Conservation (phyloP, 2,888 invertebrate genomes). For the Limnephilus lunatus region DNA sequence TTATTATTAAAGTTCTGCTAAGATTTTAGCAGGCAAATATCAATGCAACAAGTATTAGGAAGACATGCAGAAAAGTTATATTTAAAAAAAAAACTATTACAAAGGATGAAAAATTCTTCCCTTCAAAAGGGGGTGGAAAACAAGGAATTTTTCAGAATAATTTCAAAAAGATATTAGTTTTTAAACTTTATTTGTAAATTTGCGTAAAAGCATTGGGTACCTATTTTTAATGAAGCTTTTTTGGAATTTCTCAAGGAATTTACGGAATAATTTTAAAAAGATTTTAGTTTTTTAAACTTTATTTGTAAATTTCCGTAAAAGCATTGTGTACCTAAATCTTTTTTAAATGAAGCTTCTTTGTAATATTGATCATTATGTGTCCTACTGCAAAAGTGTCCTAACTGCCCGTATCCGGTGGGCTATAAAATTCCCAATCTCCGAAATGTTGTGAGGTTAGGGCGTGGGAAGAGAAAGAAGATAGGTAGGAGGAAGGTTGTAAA, state of each 20-base stretch:
- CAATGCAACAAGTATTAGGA: not conserved
- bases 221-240: too few relatives aligned
- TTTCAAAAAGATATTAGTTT: not conserved
- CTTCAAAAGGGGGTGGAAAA: not conserved
- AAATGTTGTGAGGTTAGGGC: not conserved
- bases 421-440: not conserved
- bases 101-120: not conserved
- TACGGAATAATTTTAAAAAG: not conserved
- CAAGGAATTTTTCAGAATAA: not conserved
- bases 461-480: not conserved
- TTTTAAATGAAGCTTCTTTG: too few relatives aligned
- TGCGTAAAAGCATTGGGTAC: too few relatives aligned
- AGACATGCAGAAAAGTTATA: constrained; percentile 6
- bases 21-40: not conserved
- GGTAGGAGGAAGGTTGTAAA: not conserved
- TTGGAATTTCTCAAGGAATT: too few relatives aligned
- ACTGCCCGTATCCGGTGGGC: not conserved
- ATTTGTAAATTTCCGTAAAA: too few relatives aligned
- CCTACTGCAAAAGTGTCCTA: not conserved
- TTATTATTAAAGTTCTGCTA: too few relatives aligned
- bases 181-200: not conserved
- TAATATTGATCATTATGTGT: too few relatives aligned
- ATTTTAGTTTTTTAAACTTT: not conserved
- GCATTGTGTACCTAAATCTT: too few relatives aligned
- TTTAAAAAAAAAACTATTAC: not conserved